phyloP scores from a whole-genome alignment of 2,797 vertebrate species.

The Zenarchopterus dispar region DNA sequence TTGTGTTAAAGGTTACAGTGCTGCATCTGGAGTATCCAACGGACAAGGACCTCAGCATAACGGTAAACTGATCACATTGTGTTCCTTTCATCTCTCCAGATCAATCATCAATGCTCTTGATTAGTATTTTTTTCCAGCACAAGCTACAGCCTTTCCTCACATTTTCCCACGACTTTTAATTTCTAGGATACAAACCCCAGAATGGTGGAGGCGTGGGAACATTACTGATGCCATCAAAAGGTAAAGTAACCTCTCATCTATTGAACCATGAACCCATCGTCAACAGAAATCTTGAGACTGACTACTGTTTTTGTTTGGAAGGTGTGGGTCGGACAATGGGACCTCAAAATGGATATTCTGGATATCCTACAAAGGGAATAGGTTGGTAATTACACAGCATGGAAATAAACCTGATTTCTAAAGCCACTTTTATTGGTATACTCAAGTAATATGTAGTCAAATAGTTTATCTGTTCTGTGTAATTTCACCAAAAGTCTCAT shows the following conservation, averaged over 20 bases:
- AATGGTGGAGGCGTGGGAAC: slow-evolving; percentile 46
- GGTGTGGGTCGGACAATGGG: slow-evolving; percentile 58
- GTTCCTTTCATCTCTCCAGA: not conserved
- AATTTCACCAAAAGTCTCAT: too few species aligned
- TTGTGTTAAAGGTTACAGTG: slow-evolving; percentile 58
- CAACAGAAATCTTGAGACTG: not conserved
- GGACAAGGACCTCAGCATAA: slow-evolving; percentile 48
- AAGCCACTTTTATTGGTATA: too few species aligned
- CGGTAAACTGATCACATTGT: slow-evolving; percentile 37
- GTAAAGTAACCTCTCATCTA: slow-evolving; percentile 33
- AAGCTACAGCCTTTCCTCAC: not conserved
- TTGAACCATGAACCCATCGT: not conserved
- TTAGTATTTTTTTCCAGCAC: not conserved
- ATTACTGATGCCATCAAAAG: slow-evolving; percentile 67
- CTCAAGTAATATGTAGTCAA: too few species aligned
- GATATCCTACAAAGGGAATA: slow-evolving; percentile 62
- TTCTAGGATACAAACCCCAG: slow-evolving; percentile 58
- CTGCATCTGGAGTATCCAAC: slow-evolving; percentile 40
- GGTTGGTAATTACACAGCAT: slow-evolving; percentile 47
- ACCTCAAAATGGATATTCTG: slow-evolving; percentile 48
- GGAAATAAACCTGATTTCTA: not conserved
- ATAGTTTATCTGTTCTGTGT: not conserved
- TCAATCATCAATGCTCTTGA: not conserved
- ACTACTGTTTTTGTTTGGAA: slow-evolving; percentile 16
- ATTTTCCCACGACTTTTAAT: not conserved